Percentiles rank a stretch among this genome's conserved stretches.
These are phyloP conservation scores for Rhingia rostrata DNA, from an alignment of 2,888 invertebrate species.

Conservation along the genomic window DNA sequence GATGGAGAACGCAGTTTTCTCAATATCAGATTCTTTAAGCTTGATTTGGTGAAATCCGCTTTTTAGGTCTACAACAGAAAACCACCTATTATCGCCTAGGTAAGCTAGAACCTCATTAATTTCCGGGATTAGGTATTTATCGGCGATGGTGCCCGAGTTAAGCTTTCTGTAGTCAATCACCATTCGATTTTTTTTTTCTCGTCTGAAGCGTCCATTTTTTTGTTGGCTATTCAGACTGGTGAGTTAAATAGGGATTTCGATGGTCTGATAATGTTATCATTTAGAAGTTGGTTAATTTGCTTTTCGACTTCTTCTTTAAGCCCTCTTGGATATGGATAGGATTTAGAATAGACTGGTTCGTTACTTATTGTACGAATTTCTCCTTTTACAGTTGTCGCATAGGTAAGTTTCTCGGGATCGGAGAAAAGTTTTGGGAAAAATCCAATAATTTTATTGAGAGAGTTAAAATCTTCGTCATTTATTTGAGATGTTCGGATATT, in stretches of 20 bases:
- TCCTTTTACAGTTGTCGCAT: slow-evolving; percentile 44
- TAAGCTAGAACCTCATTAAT: slow-evolving; percentile 5
- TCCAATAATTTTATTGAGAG: slow-evolving; percentile 10
- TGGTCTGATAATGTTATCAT: slow-evolving; percentile 51
- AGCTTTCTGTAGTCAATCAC: too few species aligned
- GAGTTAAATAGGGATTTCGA: slow-evolving; percentile 61
- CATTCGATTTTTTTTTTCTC: slow-evolving; percentile 11
- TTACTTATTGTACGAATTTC: slow-evolving; percentile 46
- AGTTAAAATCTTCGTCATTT: slow-evolving; percentile 7
- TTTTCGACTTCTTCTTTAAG: slow-evolving; percentile 46
- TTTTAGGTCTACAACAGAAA: too few species aligned
- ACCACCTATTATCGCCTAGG: slow-evolving; percentile 11
- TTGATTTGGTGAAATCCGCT: slow-evolving; percentile 60
- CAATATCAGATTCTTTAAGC: slow-evolving; percentile 29
- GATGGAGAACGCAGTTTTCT: slow-evolving; percentile 34
- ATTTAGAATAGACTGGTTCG: slow-evolving; percentile 47
- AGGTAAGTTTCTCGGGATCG: slow-evolving; percentile 41
- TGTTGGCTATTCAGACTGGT: slow-evolving; percentile 46
- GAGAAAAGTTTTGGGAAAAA: slow-evolving; percentile 31
- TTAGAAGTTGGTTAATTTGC: slow-evolving; percentile 28
- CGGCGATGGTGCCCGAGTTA: too few species aligned
- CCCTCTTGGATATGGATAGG: slow-evolving; percentile 40
- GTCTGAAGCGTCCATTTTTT: slow-evolving; percentile 36
- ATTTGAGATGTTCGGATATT: slow-evolving; percentile 12
- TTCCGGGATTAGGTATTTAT: too few species aligned